Percentiles rank a stretch among this genome's conserved stretches.
Conservation (phyloP, 1,140 invertebrate species). For the Plectrocnemia conspersa region DNA sequence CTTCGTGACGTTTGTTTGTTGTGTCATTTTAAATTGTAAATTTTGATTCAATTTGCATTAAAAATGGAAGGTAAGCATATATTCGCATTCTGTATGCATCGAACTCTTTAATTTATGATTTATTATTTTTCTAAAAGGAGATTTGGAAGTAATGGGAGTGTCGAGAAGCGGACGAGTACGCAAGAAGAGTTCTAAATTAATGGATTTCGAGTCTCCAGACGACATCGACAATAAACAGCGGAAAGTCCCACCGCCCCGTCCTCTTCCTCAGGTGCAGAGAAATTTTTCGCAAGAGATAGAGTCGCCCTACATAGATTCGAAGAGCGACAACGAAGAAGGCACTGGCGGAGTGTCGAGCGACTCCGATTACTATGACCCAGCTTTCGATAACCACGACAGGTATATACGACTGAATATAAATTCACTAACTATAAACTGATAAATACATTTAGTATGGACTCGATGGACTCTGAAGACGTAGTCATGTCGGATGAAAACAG, state of each 20-base stretch:
- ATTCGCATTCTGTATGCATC: too few species aligned
- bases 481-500: constrained; percentile 35
- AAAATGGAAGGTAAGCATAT: too few species aligned
- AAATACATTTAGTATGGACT: constrained; percentile 31
- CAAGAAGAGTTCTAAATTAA: constrained; percentile 91
- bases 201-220: constrained; percentile 88
- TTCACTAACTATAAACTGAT: constrained; percentile 33
- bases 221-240: constrained; percentile 58
- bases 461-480: constrained; percentile 29
- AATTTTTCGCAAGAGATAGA: not conserved
- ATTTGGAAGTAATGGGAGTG: constrained; percentile 69
- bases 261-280: constrained; percentile 2
- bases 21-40: too few species aligned
- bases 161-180: constrained; percentile 82
- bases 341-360: constrained; percentile 47
- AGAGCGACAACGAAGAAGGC: constrained; percentile 21
- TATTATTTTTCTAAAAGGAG: not conserved
- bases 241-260: not conserved
- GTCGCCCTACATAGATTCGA: constrained; percentile 13
- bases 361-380: constrained; percentile 55
- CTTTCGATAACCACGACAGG: constrained; percentile 54
- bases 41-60: too few species aligned
- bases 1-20: too few species aligned
- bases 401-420: constrained; percentile 34
- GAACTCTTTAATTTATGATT: too few species aligned